Conservation (phyloP, 2,797 vertebrate genomes). For the Eidolon dupreanum region DNA sequence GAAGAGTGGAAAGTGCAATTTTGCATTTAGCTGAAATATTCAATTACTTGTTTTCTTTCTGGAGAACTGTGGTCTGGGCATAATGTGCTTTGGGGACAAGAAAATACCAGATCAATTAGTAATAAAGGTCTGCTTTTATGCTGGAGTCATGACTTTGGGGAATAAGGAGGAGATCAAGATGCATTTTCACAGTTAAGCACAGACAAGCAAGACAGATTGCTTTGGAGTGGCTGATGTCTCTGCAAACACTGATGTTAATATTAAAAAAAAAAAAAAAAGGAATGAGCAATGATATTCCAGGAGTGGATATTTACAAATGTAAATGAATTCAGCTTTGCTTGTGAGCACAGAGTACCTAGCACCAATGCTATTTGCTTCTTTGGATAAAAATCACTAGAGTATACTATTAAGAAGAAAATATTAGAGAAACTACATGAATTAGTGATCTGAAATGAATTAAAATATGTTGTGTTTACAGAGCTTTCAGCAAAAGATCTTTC, state of each 20-base stretch:
- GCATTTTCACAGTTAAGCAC: constrained; percentile 27
- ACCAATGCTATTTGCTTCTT: constrained; percentile 36
- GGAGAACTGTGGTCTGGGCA: neutral
- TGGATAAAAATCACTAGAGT: constrained; percentile 44
- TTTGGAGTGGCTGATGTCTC: constrained; percentile 3
- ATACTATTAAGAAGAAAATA: constrained; percentile 11
- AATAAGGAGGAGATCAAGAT: constrained; percentile 38
- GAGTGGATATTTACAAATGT: constrained; percentile 56
- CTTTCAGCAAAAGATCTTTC: neutral
- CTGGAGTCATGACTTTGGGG: constrained; percentile 5
- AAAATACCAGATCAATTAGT: constrained; percentile 45
- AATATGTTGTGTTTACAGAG: neutral
- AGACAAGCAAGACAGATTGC: constrained; percentile 55
- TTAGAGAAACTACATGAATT: constrained; percentile 14
- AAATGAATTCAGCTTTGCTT: constrained; percentile 43
- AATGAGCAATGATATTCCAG: neutral
- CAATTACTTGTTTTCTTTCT: neutral
- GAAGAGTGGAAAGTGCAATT: neutral
- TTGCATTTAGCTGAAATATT: constrained; percentile 41
- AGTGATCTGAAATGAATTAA: constrained; percentile 15
- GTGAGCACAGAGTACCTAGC: neutral
- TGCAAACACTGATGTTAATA: constrained; percentile 33
- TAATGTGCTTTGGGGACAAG: neutral
- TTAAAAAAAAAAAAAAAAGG: neutral
- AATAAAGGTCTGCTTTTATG: constrained; percentile 39